Base-by-base conservation (phyloP, 2,797 vertebrate genomes). In the Cossypha niveicapilla region DNA sequence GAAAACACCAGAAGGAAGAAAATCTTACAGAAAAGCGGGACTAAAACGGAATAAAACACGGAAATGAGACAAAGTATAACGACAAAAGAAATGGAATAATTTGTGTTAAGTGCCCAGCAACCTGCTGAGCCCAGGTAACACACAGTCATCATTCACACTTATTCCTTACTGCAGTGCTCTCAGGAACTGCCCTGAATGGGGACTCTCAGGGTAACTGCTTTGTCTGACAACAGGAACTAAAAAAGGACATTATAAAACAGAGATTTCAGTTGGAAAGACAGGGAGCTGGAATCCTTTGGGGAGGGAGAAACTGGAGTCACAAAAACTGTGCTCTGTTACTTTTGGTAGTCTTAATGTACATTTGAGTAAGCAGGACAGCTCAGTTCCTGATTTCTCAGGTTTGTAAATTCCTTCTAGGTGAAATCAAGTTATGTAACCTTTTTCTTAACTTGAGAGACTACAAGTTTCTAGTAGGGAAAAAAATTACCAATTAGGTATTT, bases 51-150 rank as follows among this genome's bases (percentile, higher is more conserved):
- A 15, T 53, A 57, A 76, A 72, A 53, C 37, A 65, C 0, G 23
- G 42, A 91, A 92, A 79, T 60, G 34, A 86, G 62, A 78, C 45
- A 85, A 63, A 91, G 37, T 53, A 48, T 44, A 28, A 79, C 76
- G 86, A 53, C 41, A 89, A 73, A 92, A 86, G 35, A 63, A 84
- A 58, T 12, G 7, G 44, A 53, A 70, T 56, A 1, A 32, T 60
- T 24, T 7, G 4, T 42, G 35, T 39, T 41, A 75, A 73, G 73
- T 13, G 27, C 39, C 42, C 42, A 67, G 54, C 45, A 89, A 12
- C 11, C 45, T 77, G 32, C 62, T 27, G 57, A 91, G 57, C 13
- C 32, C 54, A 18, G 35, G 60, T 37, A 48, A 30, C 4, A 56
- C 1, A 1, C 44, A 37, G 19, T 53, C 22, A 15, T 53, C 41